Conservation (phyloP, 2,888 invertebrate species). For the Ypsolopha scabrella region DNA sequence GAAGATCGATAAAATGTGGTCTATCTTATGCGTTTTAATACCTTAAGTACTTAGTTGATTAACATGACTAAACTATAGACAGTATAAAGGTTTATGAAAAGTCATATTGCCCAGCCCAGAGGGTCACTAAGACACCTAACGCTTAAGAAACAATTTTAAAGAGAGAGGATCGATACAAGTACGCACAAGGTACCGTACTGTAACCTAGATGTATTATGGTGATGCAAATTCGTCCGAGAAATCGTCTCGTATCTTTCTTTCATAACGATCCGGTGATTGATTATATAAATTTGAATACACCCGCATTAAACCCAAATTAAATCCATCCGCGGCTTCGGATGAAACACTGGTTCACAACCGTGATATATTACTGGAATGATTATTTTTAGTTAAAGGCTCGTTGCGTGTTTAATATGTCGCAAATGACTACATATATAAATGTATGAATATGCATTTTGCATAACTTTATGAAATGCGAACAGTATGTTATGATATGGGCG, state of each 20-base stretch:
- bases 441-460: neutral
- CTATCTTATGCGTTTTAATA: too few relatives aligned
- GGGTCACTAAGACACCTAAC: too few relatives aligned
- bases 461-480: neutral
- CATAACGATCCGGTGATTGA: constrained; percentile 67
- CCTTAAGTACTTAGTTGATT: too few relatives aligned
- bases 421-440: neutral
- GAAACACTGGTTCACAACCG: constrained; percentile 50
- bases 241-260: constrained; percentile 61
- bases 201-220: constrained; percentile 44
- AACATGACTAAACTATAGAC: too few relatives aligned
- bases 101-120: too few relatives aligned
- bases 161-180: too few relatives aligned
- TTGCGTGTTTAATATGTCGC: constrained; percentile 1
- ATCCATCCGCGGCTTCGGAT: constrained; percentile 56
- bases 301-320: constrained; percentile 64
- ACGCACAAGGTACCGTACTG: constrained; percentile 1
- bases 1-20: neutral
- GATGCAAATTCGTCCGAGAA: constrained; percentile 62
- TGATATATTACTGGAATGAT: constrained; percentile 61
- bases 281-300: constrained; percentile 65
- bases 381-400: constrained; percentile 28
- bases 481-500: neutral
- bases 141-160: too few relatives aligned
- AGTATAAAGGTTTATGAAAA: too few relatives aligned